Evolutionary conservation across 2,113 vertebrate genomes (phyloP).

Genomic region (Muntiacus muntjak): DNA sequence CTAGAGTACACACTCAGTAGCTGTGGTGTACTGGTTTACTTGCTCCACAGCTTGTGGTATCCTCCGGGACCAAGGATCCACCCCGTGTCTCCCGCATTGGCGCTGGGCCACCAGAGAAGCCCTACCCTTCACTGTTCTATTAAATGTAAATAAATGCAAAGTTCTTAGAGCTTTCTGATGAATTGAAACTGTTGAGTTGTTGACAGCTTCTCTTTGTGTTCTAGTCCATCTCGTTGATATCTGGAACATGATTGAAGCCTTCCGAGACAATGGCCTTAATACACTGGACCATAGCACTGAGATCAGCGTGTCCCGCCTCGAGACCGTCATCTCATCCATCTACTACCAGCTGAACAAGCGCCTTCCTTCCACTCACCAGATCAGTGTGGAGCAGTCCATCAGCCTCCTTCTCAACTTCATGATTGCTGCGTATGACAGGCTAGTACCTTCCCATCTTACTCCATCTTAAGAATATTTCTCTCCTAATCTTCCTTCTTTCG

Average conservation of each 20-base stretch:
- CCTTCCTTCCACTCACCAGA: constrained; percentile 96
- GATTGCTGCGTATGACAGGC: constrained; percentile 96
- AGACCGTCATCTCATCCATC: constrained; percentile 97
- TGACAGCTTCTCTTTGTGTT: not conserved
- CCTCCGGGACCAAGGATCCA: not conserved
- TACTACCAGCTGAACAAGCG: constrained; percentile 99
- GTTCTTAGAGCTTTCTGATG: not conserved
- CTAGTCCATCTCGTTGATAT: constrained; percentile 97
- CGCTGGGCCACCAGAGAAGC: not conserved
- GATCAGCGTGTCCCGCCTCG: constrained; percentile 97
- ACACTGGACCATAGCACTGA: constrained; percentile 91
- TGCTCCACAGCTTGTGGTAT: not conserved
- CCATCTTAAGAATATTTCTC: not conserved
- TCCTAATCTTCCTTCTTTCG: not conserved
- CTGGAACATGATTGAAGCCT: constrained; percentile 99
- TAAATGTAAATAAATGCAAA: not conserved
- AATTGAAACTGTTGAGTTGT: not conserved
- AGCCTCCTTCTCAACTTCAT: constrained; percentile 98
- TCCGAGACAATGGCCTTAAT: constrained; percentile 97
- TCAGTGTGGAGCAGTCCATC: constrained; percentile 97
- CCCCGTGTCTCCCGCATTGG: not conserved
- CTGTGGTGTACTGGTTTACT: not conserved
- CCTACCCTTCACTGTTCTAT: not conserved
- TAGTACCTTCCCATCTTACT: constrained; percentile 47
- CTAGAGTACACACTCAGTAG: not conserved